phyloP scores from a whole-genome alignment of 2,113 vertebrate species.

The Gallinago media region DNA sequence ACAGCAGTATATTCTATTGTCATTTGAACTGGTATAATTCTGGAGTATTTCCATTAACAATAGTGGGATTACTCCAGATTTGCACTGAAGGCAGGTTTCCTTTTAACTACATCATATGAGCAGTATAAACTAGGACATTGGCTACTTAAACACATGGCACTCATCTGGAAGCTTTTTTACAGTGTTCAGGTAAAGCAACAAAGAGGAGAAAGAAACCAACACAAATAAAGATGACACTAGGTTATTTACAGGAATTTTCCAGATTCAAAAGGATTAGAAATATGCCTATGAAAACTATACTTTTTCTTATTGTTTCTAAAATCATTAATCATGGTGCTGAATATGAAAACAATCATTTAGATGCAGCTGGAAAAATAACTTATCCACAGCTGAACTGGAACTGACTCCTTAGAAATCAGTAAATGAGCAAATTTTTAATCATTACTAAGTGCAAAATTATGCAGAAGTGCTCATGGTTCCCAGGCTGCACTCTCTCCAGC shows the following conservation, averaged over 20 bases:
- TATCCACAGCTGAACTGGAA: conserved; percentile 51
- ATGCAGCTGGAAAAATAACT: conserved; percentile 54
- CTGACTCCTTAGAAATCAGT: conserved; percentile 26
- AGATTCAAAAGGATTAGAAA: not conserved
- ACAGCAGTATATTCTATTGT: not conserved
- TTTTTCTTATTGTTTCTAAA: conserved; percentile 34
- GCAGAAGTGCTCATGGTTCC: not conserved
- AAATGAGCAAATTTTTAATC: conserved; percentile 55
- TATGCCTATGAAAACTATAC: conserved; percentile 15
- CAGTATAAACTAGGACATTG: not conserved
- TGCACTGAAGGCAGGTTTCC: not conserved
- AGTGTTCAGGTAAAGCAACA: not conserved
- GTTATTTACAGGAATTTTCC: not conserved
- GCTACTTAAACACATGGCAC: not conserved
- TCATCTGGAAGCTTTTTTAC: not conserved
- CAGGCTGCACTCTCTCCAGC: conserved; percentile 3
- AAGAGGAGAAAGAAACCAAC: not conserved
- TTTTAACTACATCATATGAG: not conserved
- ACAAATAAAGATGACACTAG: not conserved
- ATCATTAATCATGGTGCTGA: conserved; percentile 36
- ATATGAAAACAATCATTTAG: conserved; percentile 57
- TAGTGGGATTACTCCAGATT: not conserved
- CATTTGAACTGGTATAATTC: not conserved
- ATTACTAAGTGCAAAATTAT: conserved; percentile 31
- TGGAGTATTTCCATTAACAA: not conserved